Evolutionary conservation across 35 echinoderm and acorn worm genomes (phyloP).

Genomic region (Ptychodera flava): DNA sequence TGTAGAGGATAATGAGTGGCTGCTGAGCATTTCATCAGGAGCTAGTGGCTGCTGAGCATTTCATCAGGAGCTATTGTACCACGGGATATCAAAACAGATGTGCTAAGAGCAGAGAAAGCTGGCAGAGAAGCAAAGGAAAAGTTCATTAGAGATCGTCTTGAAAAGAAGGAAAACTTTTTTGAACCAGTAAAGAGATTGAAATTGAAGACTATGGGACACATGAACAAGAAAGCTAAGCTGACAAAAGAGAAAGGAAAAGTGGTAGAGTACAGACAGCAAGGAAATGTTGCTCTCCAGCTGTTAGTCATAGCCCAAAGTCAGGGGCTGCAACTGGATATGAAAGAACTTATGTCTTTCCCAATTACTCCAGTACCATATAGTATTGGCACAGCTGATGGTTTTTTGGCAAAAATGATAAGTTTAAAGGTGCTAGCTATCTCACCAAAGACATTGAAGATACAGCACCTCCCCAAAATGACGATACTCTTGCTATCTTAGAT

Average conservation of each 20-base stretch:
- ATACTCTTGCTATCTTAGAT: conserved; percentile 14
- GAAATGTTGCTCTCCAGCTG: conserved; percentile 35
- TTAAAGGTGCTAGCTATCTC: background rate
- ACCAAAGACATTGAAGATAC: conserved; percentile 5
- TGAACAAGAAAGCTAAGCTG: conserved; percentile 36
- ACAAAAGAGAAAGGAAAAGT: conserved; percentile 24
- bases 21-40: background rate
- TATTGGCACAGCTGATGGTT: conserved; percentile 7
- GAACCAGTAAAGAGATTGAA: conserved; percentile 29
- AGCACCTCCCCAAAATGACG: background rate
- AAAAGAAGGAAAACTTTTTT: conserved; percentile 33
- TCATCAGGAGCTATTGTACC: background rate
- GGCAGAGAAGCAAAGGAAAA: conserved; percentile 21
- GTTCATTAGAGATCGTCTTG: conserved; percentile 26
- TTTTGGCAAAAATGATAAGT: conserved; percentile 17
- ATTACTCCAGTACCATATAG: conserved; percentile 3
- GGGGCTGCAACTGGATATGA: background rate
- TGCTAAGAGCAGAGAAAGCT: background rate
- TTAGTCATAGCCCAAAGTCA: conserved; percentile 31
- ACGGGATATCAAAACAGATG: background rate
- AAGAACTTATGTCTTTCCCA: background rate
- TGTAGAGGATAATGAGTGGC: background rate
- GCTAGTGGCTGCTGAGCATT: background rate
- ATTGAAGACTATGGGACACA: conserved; percentile 26
- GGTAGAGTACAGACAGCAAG: conserved; percentile 29